phyloP scores from a whole-genome alignment of 2,888 invertebrate genomes.

The Abrostola tripartita region DNA sequence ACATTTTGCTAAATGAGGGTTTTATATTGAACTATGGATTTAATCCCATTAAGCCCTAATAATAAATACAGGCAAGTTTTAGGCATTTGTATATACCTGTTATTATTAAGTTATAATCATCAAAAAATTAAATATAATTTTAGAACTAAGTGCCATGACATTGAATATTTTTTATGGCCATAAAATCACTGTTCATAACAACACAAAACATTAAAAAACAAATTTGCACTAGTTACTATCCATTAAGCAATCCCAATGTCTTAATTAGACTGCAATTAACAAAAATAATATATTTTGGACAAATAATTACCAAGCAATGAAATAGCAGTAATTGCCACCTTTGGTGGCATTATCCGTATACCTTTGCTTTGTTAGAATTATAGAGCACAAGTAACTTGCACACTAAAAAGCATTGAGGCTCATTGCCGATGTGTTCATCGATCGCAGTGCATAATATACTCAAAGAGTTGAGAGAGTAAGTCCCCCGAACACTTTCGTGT shows the following conservation, averaged over 20 bases:
- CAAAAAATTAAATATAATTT: conserved; percentile 54
- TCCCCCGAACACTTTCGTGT: conserved; percentile 27
- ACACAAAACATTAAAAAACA: conserved; percentile 69
- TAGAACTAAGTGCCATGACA: conserved; percentile 75
- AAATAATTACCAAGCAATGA: conserved; percentile 65
- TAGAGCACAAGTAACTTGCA: conserved; percentile 73
- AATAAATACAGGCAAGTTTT: conserved; percentile 81
- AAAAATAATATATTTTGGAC: conserved; percentile 53
- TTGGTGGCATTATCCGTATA: conserved; percentile 82
- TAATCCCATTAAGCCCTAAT: conserved; percentile 76
- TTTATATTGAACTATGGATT: conserved; percentile 74
- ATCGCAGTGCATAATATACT: conserved; percentile 55
- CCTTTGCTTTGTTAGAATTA: conserved; percentile 79
- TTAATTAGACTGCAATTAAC: conserved; percentile 60
- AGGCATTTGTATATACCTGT: conserved; percentile 74
- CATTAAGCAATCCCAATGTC: conserved; percentile 66
- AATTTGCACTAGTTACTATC: conserved; percentile 64
- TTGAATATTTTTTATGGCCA: conserved; percentile 68
- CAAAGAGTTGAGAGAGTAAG: conserved; percentile 27
- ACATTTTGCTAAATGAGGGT: conserved; percentile 73
- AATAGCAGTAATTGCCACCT: conserved; percentile 76
- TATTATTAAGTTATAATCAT: conserved; percentile 56
- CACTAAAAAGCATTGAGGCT: conserved; percentile 66
- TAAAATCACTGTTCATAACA: conserved; percentile 65
- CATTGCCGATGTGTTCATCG: conserved; percentile 55